Evolutionary conservation across 2,888 invertebrate species (phyloP), one percentile per base, ranked within the genome.

Genomic region (Agrochola lychnidis): DNA sequence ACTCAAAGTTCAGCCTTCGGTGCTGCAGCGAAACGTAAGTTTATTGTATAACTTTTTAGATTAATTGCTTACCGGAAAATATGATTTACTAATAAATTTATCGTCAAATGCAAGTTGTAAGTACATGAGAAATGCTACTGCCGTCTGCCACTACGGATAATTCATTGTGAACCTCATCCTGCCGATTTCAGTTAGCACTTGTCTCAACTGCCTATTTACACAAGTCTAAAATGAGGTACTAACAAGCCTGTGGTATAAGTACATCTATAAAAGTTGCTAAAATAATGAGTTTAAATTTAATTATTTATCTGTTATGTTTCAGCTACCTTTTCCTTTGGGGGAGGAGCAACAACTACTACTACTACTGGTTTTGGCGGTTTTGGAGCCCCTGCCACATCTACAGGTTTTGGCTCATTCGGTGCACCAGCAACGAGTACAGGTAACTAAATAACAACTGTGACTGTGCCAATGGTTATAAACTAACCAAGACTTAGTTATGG

Each of bases 1-100:
- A 89, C 95, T 2, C 95, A 94, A 89, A 92, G 92, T 80, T 88
- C 94, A 62, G 92, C 93, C 53, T 95, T 97, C 79, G 97, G 97
- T 25, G 93, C 96, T 67, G 95, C 97, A 81, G 95, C 97, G 36
- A 97, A 97, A 96, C 97, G 97, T 97, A 93, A 96, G 97, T 93
- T 66, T 0, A 48, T 22, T 64, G 10, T 36, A 10, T 10, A 51
- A 53, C 22, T 67, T n/a, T 67, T 30, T 12, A 53, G 5, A 40
- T 40, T 42, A 30, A 30, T 42, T 16, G 22, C 30, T 4, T 30
- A 30, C 0, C 7, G 61, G 25, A 48, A 51, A 61, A 42, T 51
- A 62, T 30, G 40, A 59, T 25, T 25, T 19, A 19, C 1, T 30
- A 16, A 9, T 62, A 45, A 30, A 45, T 14, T 7, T 22, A 30